Evolutionary conservation across 1,140 invertebrate genomes (phyloP).

Genomic region (Aplysia californica): DNA sequence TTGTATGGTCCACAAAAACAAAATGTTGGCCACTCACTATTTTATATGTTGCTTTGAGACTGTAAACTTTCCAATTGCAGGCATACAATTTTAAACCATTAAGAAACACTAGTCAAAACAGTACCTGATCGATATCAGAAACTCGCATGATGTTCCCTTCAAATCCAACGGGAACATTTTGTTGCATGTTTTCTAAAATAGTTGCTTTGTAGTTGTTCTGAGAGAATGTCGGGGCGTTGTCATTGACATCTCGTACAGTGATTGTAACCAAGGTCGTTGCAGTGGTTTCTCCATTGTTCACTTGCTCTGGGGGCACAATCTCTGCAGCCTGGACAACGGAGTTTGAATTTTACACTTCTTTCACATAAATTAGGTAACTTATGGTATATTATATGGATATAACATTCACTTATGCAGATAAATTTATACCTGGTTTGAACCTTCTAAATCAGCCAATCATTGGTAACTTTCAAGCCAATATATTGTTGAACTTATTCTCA

Average conservation of each 20-base stretch:
- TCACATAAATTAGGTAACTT: neutral
- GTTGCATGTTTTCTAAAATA: constrained; percentile 91
- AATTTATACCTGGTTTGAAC: neutral
- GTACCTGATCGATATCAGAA: constrained; percentile 93
- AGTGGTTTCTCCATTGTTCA: constrained; percentile 75
- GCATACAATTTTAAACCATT: too few relatives aligned
- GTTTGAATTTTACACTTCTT: neutral
- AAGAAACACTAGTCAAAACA: too few relatives aligned
- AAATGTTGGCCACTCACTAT: too few relatives aligned
- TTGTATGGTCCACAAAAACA: too few relatives aligned
- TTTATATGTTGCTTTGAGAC: too few relatives aligned
- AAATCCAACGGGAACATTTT: constrained; percentile 87
- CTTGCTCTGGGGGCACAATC: constrained; percentile 37
- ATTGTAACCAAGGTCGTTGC: constrained; percentile 91
- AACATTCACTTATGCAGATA: neutral
- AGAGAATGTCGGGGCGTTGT: constrained; percentile 89
- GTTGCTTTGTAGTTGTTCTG: constrained; percentile 84
- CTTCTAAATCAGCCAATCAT: too few relatives aligned
- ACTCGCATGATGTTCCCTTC: constrained; percentile 85
- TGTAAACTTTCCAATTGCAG: too few relatives aligned
- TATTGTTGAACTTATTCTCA: too few relatives aligned
- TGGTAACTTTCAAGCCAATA: too few relatives aligned
- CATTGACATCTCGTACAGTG: constrained; percentile 94
- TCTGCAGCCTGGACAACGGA: constrained; percentile 39
- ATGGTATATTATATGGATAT: neutral